Conservation (phyloP, 1,140 invertebrate genomes). For the Archegozetes longisetosus region DNA sequence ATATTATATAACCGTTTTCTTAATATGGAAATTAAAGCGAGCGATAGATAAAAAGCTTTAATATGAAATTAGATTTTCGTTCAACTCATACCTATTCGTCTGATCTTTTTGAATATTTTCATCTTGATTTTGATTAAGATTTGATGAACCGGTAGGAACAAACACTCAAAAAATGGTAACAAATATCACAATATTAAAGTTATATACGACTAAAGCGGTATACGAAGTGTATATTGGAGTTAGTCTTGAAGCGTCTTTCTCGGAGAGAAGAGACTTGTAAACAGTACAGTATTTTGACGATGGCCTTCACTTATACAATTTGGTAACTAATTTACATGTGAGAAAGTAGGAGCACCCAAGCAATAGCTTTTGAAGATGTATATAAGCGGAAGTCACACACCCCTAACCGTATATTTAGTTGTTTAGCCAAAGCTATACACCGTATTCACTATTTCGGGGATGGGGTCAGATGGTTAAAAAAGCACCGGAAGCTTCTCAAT, state of each 20-base stretch:
- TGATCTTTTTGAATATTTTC: neutral
- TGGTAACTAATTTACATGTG: neutral
- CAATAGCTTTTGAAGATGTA: neutral
- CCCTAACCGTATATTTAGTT: neutral
- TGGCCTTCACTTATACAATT: neutral
- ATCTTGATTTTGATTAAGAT: neutral
- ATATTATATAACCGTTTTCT: too few species aligned
- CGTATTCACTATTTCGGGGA: neutral
- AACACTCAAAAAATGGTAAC: neutral
- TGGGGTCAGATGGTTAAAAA: neutral
- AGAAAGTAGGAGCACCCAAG: neutral
- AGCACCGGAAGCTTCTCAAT: neutral
- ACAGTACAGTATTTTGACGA: too few species aligned
- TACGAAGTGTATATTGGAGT: neutral
- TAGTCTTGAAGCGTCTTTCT: too few species aligned
- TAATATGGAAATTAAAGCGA: too few species aligned
- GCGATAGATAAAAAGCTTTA: too few species aligned
- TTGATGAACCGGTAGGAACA: too few species aligned
- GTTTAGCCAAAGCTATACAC: neutral
- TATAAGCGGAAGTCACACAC: neutral
- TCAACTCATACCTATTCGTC: neutral
- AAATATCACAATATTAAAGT: neutral
- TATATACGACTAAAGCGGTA: neutral
- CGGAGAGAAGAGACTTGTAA: too few species aligned
- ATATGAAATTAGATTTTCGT: neutral